These are phyloP conservation scores for Nephrotoma guestfalica DNA, from an alignment of 2,888 invertebrate species.

Conservation along the genomic window DNA sequence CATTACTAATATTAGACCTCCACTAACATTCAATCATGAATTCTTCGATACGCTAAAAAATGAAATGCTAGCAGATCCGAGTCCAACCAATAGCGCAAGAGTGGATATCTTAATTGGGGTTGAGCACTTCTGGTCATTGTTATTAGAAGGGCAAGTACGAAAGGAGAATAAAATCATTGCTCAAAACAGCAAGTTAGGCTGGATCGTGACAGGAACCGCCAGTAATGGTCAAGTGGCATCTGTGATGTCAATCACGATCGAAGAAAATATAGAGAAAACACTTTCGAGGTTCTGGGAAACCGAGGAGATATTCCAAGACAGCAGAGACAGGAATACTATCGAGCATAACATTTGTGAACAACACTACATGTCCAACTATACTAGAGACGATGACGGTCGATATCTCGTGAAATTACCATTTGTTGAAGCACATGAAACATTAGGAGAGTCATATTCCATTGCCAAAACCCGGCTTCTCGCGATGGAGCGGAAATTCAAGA, in stretches of 20 bases:
- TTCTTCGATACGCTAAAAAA: background rate
- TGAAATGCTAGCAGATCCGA: background rate
- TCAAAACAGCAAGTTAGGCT: background rate
- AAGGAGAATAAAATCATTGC: background rate
- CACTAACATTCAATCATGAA: background rate
- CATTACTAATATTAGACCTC: background rate
- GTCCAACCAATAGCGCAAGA: background rate
- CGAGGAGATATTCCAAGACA: too few species aligned
- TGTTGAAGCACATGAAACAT: too few species aligned
- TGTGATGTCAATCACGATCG: background rate
- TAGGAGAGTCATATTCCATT: too few species aligned
- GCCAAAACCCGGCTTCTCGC: too few species aligned
- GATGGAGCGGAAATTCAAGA: too few species aligned
- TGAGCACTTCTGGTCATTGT: background rate
- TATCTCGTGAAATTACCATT: too few species aligned
- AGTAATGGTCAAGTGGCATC: too few species aligned
- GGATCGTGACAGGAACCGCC: background rate
- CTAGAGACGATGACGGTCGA: too few species aligned
- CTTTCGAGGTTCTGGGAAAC: too few species aligned
- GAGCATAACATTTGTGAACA: too few species aligned
- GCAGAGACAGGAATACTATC: too few species aligned
- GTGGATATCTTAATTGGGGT: conserved; percentile 5
- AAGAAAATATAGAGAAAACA: too few species aligned
- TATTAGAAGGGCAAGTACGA: background rate
- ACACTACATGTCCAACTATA: background rate